phyloP scores from a whole-genome alignment of 1,140 invertebrate species.

The Heterodera schachtii region DNA sequence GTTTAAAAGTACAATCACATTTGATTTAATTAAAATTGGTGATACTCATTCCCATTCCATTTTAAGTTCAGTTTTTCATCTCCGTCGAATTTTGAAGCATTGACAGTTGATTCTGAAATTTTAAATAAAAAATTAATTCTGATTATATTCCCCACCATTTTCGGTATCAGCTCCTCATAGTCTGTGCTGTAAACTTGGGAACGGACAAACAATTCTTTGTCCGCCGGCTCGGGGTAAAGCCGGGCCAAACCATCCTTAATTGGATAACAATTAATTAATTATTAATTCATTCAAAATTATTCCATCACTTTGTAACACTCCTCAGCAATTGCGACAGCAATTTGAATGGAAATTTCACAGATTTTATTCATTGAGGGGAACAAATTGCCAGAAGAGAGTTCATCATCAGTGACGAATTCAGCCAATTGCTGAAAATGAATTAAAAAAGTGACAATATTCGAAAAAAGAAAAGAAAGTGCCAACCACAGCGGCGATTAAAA shows the following conservation, averaged over 20 bases:
- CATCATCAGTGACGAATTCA: constrained; percentile 77
- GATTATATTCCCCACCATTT: constrained; percentile 9
- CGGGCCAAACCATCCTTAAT: constrained; percentile 68
- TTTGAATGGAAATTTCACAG: constrained; percentile 81
- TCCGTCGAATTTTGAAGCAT: too few species aligned
- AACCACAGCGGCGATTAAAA: constrained; percentile 83
- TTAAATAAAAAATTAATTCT: neutral
- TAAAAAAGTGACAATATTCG: neutral
- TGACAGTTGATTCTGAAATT: too few species aligned
- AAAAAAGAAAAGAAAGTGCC: constrained; percentile 66
- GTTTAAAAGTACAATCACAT: too few species aligned
- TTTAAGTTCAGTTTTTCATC: too few species aligned
- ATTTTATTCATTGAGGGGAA: constrained; percentile 89
- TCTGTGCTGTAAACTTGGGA: constrained; percentile 68
- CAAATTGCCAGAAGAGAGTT: constrained; percentile 82
- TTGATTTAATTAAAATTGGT: too few species aligned
- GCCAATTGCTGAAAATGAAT: constrained; percentile 66
- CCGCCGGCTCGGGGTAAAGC: constrained; percentile 69
- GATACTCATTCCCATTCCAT: too few species aligned
- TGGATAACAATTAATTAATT: constrained; percentile 1
- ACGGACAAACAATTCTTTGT: constrained; percentile 69
- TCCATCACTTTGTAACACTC: constrained; percentile 76
- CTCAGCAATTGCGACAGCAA: constrained; percentile 81
- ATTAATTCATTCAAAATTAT: too few species aligned
- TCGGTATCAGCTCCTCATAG: constrained; percentile 68